Conservation (phyloP, 2,888 invertebrate genomes). For the Caenorhabditis becei region DNA sequence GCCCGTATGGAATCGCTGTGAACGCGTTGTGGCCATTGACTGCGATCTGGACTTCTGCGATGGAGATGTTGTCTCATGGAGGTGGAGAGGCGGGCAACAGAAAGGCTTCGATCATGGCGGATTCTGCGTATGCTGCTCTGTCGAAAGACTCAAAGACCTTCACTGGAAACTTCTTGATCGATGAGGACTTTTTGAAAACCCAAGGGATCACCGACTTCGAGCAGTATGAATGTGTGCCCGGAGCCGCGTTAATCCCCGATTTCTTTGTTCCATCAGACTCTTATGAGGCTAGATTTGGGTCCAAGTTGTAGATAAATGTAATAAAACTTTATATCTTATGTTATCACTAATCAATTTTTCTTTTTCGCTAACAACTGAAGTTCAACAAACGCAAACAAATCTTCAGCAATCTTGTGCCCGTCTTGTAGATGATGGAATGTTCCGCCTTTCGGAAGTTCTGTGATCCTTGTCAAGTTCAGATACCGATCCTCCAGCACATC, state of each 20-base stretch:
- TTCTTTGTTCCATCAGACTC: slow-evolving; percentile 86
- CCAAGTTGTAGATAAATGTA: slow-evolving; percentile 32
- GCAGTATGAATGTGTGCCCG: slow-evolving; percentile 90
- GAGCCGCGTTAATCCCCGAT: slow-evolving; percentile 89
- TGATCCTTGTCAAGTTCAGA: slow-evolving; percentile 59
- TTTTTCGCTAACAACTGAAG: slow-evolving; percentile 46
- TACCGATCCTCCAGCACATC: slow-evolving; percentile 54
- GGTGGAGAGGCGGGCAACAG: slow-evolving; percentile 82
- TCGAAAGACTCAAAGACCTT: slow-evolving; percentile 87
- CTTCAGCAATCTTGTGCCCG: slow-evolving; percentile 66
- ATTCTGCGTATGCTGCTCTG: slow-evolving; percentile 91
- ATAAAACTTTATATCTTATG: not conserved
- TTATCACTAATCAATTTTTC: not conserved
- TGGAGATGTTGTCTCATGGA: slow-evolving; percentile 83
- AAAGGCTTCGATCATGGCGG: slow-evolving; percentile 82
- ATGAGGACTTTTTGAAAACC: slow-evolving; percentile 90
- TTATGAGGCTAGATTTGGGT: slow-evolving; percentile 31
- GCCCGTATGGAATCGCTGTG: slow-evolving; percentile 90
- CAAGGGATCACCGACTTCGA: slow-evolving; percentile 90
- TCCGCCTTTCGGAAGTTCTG: slow-evolving; percentile 66
- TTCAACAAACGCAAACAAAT: slow-evolving; percentile 74
- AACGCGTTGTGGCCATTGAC: slow-evolving; percentile 95
- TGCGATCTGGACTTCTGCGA: slow-evolving; percentile 88
- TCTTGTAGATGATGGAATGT: slow-evolving; percentile 68
- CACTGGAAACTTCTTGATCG: slow-evolving; percentile 91